These are phyloP conservation scores for Himantopus leucocephalus DNA, from an alignment of 2,113 vertebrate species.

Conservation along the genomic window DNA sequence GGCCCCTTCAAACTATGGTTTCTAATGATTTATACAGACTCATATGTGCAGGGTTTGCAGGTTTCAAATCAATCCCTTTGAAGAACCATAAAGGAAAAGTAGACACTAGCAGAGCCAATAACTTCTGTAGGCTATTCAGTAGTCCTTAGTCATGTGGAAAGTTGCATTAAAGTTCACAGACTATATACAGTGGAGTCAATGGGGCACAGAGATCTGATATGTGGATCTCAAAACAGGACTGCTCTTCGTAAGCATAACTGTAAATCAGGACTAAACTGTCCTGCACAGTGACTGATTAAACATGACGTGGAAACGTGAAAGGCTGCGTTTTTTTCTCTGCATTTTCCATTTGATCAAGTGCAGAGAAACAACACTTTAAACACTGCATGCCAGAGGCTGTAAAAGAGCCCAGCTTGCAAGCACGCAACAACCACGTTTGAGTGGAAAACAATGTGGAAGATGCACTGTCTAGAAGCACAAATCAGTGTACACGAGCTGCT, in stretches of 20 bases:
- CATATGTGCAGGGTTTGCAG: slow-evolving; percentile 46
- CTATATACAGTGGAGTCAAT: slow-evolving; percentile 60
- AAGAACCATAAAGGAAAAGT: slow-evolving; percentile 55
- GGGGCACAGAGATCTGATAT: slow-evolving; percentile 62
- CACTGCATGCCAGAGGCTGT: slow-evolving; percentile 34
- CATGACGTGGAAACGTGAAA: slow-evolving; percentile 52
- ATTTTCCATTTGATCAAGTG: slow-evolving; percentile 43
- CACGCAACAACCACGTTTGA: background rate
- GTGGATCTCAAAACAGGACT: slow-evolving; percentile 61
- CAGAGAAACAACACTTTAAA: slow-evolving; percentile 32
- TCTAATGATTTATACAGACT: slow-evolving; percentile 28
- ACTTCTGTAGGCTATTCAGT: slow-evolving; percentile 56
- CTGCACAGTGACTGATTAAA: slow-evolving; percentile 51
- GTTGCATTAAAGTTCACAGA: slow-evolving; percentile 61
- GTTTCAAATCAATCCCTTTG: slow-evolving; percentile 53
- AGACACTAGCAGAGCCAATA: slow-evolving; percentile 54
- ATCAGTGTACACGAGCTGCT: background rate
- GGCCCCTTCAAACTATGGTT: background rate
- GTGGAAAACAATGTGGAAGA: background rate
- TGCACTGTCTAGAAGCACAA: background rate
- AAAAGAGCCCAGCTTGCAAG: background rate
- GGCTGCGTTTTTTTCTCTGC: background rate
- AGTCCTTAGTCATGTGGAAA: slow-evolving; percentile 66
- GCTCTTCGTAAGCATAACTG: slow-evolving; percentile 58
- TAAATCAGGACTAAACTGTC: slow-evolving; percentile 53